Evolutionary conservation across 2,888 invertebrate genomes (phyloP).

Genomic region (Branchinecta sandiegonensis): DNA sequence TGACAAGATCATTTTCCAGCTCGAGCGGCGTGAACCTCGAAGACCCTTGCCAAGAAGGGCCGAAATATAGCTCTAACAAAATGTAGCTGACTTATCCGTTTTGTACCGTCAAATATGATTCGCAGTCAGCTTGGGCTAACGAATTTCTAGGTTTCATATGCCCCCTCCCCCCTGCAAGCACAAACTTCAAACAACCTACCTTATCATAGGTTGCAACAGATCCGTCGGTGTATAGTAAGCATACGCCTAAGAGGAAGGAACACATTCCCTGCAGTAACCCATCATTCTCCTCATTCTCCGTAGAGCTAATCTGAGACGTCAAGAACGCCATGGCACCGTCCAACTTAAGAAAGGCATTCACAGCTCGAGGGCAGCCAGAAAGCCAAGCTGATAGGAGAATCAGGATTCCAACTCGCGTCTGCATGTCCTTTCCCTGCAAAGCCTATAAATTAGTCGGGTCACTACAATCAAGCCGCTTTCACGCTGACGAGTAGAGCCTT

Average conservation of each 20-base stretch:
- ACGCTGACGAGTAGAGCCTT: no score
- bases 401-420: constrained; percentile 72
- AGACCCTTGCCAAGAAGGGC: no score
- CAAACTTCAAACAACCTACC: constrained; percentile 30
- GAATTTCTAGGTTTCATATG: no score
- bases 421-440: constrained; percentile 50
- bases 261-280: constrained; percentile 71
- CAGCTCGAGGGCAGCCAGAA: constrained; percentile 64
- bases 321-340: constrained; percentile 70
- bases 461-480: no score
- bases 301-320: constrained; percentile 53
- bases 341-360: constrained; percentile 61
- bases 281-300: constrained; percentile 82
- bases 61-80: no score
- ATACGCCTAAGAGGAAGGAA: constrained; percentile 82
- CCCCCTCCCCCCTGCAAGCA: no score
- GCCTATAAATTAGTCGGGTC: constrained; percentile 21
- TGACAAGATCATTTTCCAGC: no score
- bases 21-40: no score
- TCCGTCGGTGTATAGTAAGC: constrained; percentile 76
- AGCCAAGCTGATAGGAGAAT: constrained; percentile 84
- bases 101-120: no score
- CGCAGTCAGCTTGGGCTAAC: no score
- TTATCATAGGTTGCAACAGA: constrained; percentile 57
- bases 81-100: no score